Conservation (phyloP, 2,888 invertebrate genomes). For the Formica aserva region DNA sequence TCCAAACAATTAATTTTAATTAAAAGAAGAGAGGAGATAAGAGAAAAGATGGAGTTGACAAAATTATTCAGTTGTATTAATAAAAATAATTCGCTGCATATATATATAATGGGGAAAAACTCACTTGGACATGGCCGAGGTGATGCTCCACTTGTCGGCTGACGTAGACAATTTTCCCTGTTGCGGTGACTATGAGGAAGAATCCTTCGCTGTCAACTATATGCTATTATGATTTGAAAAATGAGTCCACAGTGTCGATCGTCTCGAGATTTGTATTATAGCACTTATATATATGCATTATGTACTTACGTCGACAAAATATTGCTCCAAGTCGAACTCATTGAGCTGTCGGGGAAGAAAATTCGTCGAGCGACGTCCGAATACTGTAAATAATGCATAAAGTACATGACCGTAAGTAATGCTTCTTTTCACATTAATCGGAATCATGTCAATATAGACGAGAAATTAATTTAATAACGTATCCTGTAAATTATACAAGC, state of each 20-base stretch:
- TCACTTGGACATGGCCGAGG: slow-evolving; percentile 94
- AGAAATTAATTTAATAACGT: background rate
- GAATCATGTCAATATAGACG: background rate
- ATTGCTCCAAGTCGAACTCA: slow-evolving; percentile 83
- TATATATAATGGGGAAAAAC: slow-evolving; percentile 55
- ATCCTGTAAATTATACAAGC: no score
- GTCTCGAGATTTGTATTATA: slow-evolving; percentile 19
- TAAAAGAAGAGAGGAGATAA: background rate
- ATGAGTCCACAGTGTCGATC: slow-evolving; percentile 36
- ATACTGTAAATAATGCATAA: slow-evolving; percentile 74
- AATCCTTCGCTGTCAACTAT: slow-evolving; percentile 90
- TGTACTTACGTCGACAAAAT: slow-evolving; percentile 84
- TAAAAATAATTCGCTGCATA: background rate
- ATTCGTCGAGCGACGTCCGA: slow-evolving; percentile 74
- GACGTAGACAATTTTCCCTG: slow-evolving; percentile 94
- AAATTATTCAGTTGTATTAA: slow-evolving; percentile 1
- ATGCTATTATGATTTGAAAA: slow-evolving; percentile 65
- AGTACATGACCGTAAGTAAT: background rate
- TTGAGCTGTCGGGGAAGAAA: slow-evolving; percentile 80
- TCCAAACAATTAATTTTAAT: slow-evolving; percentile 4
- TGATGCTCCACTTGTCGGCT: slow-evolving; percentile 94
- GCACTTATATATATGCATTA: background rate
- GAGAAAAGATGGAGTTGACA: background rate
- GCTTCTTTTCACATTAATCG: background rate
- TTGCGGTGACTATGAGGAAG: slow-evolving; percentile 92